These are phyloP conservation scores for Engystomops pustulosus DNA, from an alignment of 2,113 vertebrate genomes.

Conservation along the genomic window DNA sequence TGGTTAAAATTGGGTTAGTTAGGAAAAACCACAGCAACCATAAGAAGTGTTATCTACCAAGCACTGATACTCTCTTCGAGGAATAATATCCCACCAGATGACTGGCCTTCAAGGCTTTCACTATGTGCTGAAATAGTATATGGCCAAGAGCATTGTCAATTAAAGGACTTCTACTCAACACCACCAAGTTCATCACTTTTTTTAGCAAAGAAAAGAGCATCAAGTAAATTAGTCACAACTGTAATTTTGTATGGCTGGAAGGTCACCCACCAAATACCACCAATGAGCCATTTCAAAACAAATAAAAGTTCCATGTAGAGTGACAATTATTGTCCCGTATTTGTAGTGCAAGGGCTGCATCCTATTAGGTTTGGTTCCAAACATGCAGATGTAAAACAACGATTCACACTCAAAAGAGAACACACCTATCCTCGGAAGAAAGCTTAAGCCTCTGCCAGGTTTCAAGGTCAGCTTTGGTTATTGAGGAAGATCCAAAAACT, in stretches of 20 bases:
- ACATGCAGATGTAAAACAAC: background rate
- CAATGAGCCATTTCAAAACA: no score
- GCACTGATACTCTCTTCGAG: background rate
- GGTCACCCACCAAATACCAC: no score
- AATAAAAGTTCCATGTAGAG: no score
- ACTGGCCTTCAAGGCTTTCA: background rate
- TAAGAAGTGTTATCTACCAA: background rate
- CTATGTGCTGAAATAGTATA: background rate
- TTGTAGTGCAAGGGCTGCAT: no score
- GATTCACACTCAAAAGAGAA: constrained; percentile 40
- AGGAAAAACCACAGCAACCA: background rate
- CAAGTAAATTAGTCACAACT: background rate
- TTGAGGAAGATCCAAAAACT: constrained; percentile 73
- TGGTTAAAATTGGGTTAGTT: background rate
- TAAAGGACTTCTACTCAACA: background rate
- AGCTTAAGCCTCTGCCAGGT: constrained; percentile 91
- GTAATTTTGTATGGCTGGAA: no score
- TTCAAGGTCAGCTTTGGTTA: constrained; percentile 89
- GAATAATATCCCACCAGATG: background rate
- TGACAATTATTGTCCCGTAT: no score
- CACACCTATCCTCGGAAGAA: constrained; percentile 86
- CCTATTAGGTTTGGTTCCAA: no score
- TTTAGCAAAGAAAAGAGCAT: background rate
- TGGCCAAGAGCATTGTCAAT: background rate
- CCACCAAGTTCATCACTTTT: background rate